Base-by-base conservation (phyloP, 2,113 vertebrate species). In the Peromyscus leucopus region DNA sequence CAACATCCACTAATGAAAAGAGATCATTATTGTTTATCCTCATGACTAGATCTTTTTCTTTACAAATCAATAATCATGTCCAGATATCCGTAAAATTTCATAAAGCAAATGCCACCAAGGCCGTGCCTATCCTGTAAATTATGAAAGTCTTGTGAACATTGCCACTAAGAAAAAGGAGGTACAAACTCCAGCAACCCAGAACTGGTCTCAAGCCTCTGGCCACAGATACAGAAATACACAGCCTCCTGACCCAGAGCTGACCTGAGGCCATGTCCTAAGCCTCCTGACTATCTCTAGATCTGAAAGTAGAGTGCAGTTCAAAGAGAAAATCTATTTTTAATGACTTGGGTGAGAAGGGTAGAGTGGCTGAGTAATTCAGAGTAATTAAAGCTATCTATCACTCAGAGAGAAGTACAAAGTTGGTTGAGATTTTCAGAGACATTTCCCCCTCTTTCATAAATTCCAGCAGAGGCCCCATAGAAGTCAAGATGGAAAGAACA, bases 301-400 rank as follows among this genome's bases (percentile, higher is more conserved):
- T 84, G 85, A 88, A 97, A 98, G 98, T 97, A 96, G 97, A 98
- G 98, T 95, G 72, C 26, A 97, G 98, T 98, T 98, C 98, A 98
- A 96, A 98, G 96, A 98, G 96, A 97, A 98, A 98, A 99, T 99
- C 98, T 99, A 99, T 99, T 99, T 99, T 99, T 99, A 99, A 99
- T 99, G 99, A 99, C 99, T 99, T 98, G 98, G 97, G 98, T 98
- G 98, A 98, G 97, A 97, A 98, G 97, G 98, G 99, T 97, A 98
- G 98, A 98, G 98, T 97, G 97, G 98, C 98, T 98, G 98, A 98
- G 98, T 98, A 99, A 99, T 98, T 99, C 98, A 96, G 95, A 98
- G 98, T 99, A 99, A 99, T 99, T 99, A 99, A 99, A 99, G 97
- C 98, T 98, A 99, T 99, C 99, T 99, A 99, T 99, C 99, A 99